A percentile compares a stretch with the other conserved stretches of the same genome.
These are phyloP conservation scores for Zosterops lateralis DNA, from an alignment of 2,113 vertebrate species.

Conservation along the genomic window DNA sequence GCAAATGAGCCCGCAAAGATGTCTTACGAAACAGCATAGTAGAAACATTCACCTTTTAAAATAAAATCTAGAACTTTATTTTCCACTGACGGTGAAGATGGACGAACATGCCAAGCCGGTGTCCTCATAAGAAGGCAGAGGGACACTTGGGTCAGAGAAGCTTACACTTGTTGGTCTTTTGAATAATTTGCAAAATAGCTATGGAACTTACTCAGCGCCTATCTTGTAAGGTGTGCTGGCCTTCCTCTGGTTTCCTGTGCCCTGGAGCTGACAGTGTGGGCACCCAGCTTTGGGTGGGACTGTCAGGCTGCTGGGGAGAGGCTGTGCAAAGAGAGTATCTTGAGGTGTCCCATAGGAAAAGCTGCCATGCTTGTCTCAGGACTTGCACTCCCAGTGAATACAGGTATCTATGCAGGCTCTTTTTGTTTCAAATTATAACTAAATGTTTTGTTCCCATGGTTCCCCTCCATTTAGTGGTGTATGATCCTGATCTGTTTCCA, in stretches of 20 bases:
- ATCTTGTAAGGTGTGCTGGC: fast-evolving
- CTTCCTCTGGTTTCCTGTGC: background rate
- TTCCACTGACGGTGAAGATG: background rate
- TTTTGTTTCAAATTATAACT: background rate
- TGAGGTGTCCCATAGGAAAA: background rate
- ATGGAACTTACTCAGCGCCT: background rate
- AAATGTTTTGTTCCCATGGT: background rate
- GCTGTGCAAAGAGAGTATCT: background rate
- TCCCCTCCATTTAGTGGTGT: fast-evolving
- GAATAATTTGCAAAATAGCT: background rate
- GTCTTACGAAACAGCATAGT: background rate
- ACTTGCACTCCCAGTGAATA: background rate
- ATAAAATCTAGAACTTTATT: background rate
- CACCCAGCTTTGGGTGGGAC: background rate
- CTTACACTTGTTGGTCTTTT: background rate
- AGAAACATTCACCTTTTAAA: background rate
- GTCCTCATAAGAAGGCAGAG: background rate
- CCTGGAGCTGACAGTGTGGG: fast-evolving
- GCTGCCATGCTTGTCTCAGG: background rate
- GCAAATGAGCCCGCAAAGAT: background rate
- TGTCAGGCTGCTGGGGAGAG: background rate
- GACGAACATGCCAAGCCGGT: background rate
- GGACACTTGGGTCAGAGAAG: background rate
- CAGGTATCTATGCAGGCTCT: background rate
- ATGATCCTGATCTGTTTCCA: background rate